Evolutionary conservation across 2,888 invertebrate species (phyloP).

Genomic region (Aphidoletes aphidimyza): DNA sequence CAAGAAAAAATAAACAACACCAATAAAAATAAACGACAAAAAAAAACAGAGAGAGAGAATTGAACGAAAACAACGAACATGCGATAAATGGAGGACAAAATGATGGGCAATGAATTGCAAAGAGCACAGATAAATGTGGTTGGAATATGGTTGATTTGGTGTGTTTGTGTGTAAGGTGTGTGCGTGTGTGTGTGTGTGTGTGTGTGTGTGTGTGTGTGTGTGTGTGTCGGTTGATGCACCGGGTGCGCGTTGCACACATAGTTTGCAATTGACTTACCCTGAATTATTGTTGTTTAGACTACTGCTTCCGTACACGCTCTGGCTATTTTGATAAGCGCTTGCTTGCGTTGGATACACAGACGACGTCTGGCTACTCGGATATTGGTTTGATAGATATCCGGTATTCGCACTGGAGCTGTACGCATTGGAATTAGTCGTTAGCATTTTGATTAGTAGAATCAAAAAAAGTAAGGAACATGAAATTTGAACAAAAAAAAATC

Average conservation of each 20-base stretch:
- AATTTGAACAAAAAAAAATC: background rate
- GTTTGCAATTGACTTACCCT: constrained; percentile 63
- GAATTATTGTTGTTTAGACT: constrained; percentile 64
- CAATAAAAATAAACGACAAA: too few relatives aligned
- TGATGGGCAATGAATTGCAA: too few relatives aligned
- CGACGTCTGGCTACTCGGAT: constrained; percentile 62
- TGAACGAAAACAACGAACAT: too few relatives aligned
- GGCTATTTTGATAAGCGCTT: constrained; percentile 66
- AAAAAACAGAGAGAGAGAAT: too few relatives aligned
- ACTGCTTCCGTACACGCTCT: constrained; percentile 66
- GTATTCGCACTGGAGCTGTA: constrained; percentile 66
- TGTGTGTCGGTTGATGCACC: too few relatives aligned
- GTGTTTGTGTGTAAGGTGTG: too few relatives aligned
- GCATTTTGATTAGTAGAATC: constrained; percentile 49
- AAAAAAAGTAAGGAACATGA: constrained; percentile 38
- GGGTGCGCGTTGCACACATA: background rate
- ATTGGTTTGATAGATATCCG: constrained; percentile 64
- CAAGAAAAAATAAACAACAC: too few relatives aligned
- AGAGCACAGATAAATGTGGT: too few relatives aligned
- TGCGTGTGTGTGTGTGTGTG: too few relatives aligned
- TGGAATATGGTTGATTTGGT: too few relatives aligned
- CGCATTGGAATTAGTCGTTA: constrained; percentile 37
- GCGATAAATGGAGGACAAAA: too few relatives aligned
- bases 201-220: background rate
- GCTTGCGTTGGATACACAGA: constrained; percentile 67